These are phyloP conservation scores for Eupithecia exiguata DNA, from an alignment of 2,888 invertebrate genomes.

Conservation along the genomic window DNA sequence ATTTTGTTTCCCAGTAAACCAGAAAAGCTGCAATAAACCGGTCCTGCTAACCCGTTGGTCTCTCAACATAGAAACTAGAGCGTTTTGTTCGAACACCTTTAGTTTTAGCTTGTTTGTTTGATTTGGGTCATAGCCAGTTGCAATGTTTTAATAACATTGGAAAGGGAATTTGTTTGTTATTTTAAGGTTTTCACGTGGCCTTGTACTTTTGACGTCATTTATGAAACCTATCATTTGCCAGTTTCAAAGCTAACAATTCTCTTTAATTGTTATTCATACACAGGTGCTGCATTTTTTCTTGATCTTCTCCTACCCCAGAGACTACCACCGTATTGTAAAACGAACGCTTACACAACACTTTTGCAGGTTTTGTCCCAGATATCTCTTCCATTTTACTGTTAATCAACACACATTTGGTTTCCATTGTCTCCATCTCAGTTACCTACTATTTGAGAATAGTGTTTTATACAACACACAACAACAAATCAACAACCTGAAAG, in stretches of 20 bases:
- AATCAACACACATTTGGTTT: neutral
- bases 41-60: conserved; percentile 5
- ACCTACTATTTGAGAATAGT: neutral
- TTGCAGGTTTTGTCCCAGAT: neutral
- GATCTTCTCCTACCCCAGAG: neutral
- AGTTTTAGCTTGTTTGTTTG: conserved; percentile 36
- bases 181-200: conserved; percentile 11
- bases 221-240: neutral
- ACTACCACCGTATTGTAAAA: neutral
- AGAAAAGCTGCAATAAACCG: conserved; percentile 6
- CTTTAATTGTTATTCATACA: neutral
- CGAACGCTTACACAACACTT: neutral
- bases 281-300: neutral
- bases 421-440: neutral
- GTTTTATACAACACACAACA: neutral
- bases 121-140: conserved; percentile 39
- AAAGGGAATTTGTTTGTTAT: conserved; percentile 31
- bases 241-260: neutral
- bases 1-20: neutral
- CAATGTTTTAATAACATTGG: conserved; percentile 30
- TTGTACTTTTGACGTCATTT: conserved; percentile 2
- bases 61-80: conserved; percentile 27
- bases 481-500: no score
- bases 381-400: neutral
- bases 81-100: conserved; percentile 36